Conservation (phyloP, 2,113 vertebrate species). For the Porphyrio hochstetteri region DNA sequence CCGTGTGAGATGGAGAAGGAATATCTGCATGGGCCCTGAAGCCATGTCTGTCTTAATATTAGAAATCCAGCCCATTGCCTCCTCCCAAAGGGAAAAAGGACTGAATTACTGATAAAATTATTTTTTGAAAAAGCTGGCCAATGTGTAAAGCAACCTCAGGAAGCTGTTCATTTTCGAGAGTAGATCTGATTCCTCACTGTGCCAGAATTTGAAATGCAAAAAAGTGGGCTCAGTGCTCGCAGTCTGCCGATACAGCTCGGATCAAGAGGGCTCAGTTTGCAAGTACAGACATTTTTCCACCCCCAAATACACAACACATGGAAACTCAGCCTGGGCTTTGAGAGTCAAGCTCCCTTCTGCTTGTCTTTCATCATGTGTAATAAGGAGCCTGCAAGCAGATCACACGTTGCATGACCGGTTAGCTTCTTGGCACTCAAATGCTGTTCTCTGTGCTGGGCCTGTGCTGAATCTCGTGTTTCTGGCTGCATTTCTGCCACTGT, state of each 20-base stretch:
- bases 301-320: not conserved
- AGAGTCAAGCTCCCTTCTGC: not conserved
- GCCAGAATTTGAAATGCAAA: not conserved
- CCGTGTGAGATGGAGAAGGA: not conserved
- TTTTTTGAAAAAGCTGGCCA: not conserved
- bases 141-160: not conserved
- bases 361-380: slow-evolving; percentile 25
- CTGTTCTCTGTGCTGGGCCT: not conserved
- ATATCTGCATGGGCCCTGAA: not conserved
- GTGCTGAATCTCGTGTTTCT: not conserved
- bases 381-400: slow-evolving; percentile 20
- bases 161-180: not conserved
- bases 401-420: slow-evolving; percentile 6
- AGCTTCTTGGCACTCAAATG: slow-evolving; percentile 1
- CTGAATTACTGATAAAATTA: not conserved
- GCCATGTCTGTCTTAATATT: not conserved
- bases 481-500: slow-evolving; percentile 29
- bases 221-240: not conserved
- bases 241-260: not conserved
- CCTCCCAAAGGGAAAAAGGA: not conserved
- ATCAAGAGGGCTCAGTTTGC: not conserved
- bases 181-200: not conserved
- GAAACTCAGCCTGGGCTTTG: not conserved
- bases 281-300: not conserved
- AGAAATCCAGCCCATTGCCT: not conserved